Percentiles rank a stretch among this genome's conserved stretches.
These are phyloP conservation scores for Nematostella vectensis DNA, from an alignment of 92 coral and sea anemone genomes.

Conservation along the genomic window DNA sequence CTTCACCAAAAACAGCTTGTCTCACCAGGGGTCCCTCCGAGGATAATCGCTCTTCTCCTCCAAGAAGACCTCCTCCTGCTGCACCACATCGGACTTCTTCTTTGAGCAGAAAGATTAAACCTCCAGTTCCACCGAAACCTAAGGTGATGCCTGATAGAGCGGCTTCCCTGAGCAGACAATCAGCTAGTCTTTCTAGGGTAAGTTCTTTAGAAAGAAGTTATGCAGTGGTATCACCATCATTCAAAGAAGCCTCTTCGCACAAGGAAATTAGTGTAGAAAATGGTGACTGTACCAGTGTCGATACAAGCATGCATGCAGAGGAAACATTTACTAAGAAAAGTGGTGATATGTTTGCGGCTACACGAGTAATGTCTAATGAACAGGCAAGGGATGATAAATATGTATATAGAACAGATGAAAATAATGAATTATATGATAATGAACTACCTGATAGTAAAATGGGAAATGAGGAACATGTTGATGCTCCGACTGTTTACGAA, in stretches of 20 bases:
- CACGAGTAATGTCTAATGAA: background rate
- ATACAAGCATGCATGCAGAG: background rate
- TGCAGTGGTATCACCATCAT: background rate
- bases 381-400: background rate
- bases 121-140: conserved; percentile 68
- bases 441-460: background rate
- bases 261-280: background rate
- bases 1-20: too few species aligned
- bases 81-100: conserved; percentile 31
- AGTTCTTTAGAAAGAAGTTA: conserved; percentile 1
- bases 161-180: background rate
- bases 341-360: background rate
- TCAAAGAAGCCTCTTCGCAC: too few species aligned
- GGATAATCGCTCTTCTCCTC: background rate
- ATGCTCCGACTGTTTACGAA: background rate
- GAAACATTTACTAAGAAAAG: background rate
- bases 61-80: conserved; percentile 33
- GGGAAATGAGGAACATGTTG: background rate
- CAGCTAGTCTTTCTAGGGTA: conserved; percentile 18
- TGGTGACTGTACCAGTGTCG: too few species aligned
- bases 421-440: background rate
- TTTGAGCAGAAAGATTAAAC: conserved; percentile 34
- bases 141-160: conserved; percentile 11
- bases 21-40: too few species aligned
- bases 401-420: background rate